These are phyloP conservation scores for Menura novaehollandiae DNA, from an alignment of 2,113 vertebrate species.

Conservation along the genomic window DNA sequence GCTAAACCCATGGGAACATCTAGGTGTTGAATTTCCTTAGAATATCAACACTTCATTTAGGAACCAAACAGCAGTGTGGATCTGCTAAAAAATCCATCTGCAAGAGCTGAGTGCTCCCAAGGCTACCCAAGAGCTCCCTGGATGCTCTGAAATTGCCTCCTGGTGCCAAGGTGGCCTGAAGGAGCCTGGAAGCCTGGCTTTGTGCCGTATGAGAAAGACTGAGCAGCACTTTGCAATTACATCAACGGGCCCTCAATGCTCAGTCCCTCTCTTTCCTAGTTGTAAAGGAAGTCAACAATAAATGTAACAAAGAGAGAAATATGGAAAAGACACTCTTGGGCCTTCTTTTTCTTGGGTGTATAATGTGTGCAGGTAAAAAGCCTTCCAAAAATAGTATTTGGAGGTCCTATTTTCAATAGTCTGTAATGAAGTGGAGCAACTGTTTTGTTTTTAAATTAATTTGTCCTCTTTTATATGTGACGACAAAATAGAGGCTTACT, in stretches of 20 bases:
- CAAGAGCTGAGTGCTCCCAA: not conserved
- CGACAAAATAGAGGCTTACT: not conserved
- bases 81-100: not conserved
- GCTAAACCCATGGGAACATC: not conserved
- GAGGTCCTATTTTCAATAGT: not conserved
- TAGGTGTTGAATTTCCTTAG: not conserved
- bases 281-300: not conserved
- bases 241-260: not conserved
- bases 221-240: not conserved
- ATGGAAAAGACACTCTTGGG: not conserved
- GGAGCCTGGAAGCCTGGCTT: not conserved
- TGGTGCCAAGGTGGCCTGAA: not conserved
- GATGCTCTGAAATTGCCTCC: not conserved
- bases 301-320: not conserved
- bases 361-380: not conserved
- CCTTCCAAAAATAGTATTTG: not conserved
- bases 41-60: not conserved
- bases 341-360: not conserved
- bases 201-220: rapidly evolving
- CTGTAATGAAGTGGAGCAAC: not conserved
- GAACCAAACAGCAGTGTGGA: not conserved
- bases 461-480: constrained; percentile 13
- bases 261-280: not conserved
- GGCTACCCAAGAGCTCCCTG: not conserved
- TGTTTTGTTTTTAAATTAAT: constrained; percentile 52